Percentiles rank a stretch among this genome's conserved stretches.
These are phyloP conservation scores for Temnothorax rugatulus DNA, from an alignment of 2,888 invertebrate species.

Conservation along the genomic window DNA sequence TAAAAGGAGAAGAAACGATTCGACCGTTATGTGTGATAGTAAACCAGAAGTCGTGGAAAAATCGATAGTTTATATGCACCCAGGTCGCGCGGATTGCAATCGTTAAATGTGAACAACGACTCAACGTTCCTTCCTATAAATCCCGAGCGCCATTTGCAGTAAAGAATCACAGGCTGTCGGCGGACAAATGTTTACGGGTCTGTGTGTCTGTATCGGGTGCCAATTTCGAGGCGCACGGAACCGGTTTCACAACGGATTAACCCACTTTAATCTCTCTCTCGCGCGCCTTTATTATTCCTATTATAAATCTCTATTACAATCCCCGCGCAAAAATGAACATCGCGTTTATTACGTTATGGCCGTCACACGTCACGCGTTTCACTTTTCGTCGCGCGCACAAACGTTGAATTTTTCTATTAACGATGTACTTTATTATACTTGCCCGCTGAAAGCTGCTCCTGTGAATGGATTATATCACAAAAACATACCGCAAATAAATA, in stretches of 20 bases:
- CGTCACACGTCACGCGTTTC: slow-evolving; percentile 20
- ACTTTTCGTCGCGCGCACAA: slow-evolving; percentile 3
- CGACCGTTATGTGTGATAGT: slow-evolving; percentile 12
- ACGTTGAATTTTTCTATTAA: slow-evolving; percentile 32
- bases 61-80: slow-evolving; percentile 50
- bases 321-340: slow-evolving; percentile 35
- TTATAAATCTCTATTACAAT: slow-evolving; percentile 48
- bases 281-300: slow-evolving; percentile 39
- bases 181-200: slow-evolving; percentile 47
- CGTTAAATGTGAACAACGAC: slow-evolving; percentile 51
- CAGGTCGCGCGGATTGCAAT: slow-evolving; percentile 37
- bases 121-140: slow-evolving; percentile 43
- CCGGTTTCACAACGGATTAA: slow-evolving; percentile 47
- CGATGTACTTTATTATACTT: slow-evolving; percentile 12
- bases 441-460: neutral
- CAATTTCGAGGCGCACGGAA: slow-evolving; percentile 43
- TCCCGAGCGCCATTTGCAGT: slow-evolving; percentile 49
- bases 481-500: slow-evolving; percentile 6
- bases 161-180: slow-evolving; percentile 52
- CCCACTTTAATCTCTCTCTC: slow-evolving; percentile 32
- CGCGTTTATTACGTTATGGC: slow-evolving; percentile 33
- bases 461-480: slow-evolving; percentile 2
- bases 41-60: slow-evolving; percentile 32
- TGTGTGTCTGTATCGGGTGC: slow-evolving; percentile 40
- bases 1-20: slow-evolving; percentile 2